Evolutionary conservation across 2,113 vertebrate genomes (phyloP).

Genomic region (Triplophysa tibetana): DNA sequence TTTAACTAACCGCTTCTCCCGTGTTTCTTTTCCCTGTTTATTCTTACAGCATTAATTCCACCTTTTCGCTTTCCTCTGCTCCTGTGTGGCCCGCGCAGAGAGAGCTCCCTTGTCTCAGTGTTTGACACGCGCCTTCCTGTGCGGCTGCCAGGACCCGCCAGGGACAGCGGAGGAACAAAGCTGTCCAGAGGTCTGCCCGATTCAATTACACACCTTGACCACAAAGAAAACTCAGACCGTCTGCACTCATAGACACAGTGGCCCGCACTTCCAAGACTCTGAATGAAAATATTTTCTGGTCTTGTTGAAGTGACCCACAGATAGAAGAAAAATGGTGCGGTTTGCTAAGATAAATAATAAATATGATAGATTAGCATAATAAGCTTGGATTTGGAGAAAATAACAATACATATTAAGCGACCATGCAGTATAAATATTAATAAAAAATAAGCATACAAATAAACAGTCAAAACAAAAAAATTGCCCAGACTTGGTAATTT

Average conservation of each 20-base stretch:
- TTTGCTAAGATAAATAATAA: too few relatives aligned
- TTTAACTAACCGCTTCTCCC: slow-evolving; percentile 42
- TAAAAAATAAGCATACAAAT: too few relatives aligned
- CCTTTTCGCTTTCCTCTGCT: slow-evolving; percentile 5
- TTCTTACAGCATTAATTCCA: slow-evolving; percentile 31
- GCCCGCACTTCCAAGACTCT: slow-evolving; percentile 6
- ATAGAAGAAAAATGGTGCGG: too few relatives aligned
- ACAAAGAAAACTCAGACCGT: slow-evolving; percentile 17
- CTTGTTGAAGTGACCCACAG: neutral
- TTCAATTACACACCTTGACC: slow-evolving; percentile 47
- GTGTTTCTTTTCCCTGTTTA: slow-evolving; percentile 31
- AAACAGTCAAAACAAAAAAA: too few relatives aligned
- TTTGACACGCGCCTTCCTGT: slow-evolving; percentile 50
- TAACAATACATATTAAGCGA: too few relatives aligned
- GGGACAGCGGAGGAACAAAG: slow-evolving; percentile 27
- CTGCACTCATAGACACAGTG: slow-evolving; percentile 21
- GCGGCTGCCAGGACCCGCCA: slow-evolving; percentile 19
- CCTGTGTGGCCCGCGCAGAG: slow-evolving; percentile 39
- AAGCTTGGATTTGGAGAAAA: too few relatives aligned
- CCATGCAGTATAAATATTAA: too few relatives aligned
- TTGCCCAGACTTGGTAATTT: too few relatives aligned
- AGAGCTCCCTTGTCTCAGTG: slow-evolving; percentile 24
- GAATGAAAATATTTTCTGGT: neutral
- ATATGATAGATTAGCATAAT: too few relatives aligned
- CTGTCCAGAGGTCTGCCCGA: slow-evolving; percentile 45